Evolutionary conservation across 2,797 vertebrate genomes (phyloP), one percentile per base, ranked within the genome.

Genomic region (Paguma larvata): DNA sequence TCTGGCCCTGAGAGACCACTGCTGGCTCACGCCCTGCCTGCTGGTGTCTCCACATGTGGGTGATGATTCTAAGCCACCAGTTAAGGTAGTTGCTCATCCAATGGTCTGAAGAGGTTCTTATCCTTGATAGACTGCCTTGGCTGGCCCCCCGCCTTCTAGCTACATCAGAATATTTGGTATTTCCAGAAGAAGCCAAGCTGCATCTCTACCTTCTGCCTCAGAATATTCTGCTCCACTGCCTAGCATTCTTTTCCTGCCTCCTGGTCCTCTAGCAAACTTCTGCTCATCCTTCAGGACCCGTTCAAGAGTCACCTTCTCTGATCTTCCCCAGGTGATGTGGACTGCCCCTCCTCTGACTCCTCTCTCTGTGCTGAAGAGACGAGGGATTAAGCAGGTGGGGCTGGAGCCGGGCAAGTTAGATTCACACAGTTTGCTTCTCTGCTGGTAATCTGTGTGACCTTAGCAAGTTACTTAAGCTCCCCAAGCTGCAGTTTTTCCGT

Each of bases 261-360:
- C 67, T 96, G 94, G 94, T 93, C 80, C 93, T 85, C 79, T 89
- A 63, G 44, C 34, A 75, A 97, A 93, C 89, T 89, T 84, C 86
- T 93, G 80, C 19, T 85, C 34, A 68, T 68, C 80, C 94, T 93
- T 87, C 12, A 93, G 94, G 80, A 94, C 44, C 63, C 41, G 27
- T 41, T 79, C 11, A 32, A 85, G 84, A 72, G 73, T 70, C 38
- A 59, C 75, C 38, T 93, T 90, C n/a, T 93, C 27, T 91, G 80
- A 72, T 77, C 80, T 96, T 46, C 4, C 34, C 56, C 48, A 32
- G 82, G 67, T 3, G 78, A 23, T n/a, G 4, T 32, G 9, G 34
- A 46, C 51, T 77, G 48, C 32, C 41, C 27, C 62, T 84, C 23
- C 63, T 75, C 62, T 65, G 59, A 65, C 25, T 62, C 59, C 72